A percentile compares a stretch with the other conserved stretches of the same genome.
Evolutionary conservation across 2,888 invertebrate species (phyloP).

Genomic region (Tipula vernalis): DNA sequence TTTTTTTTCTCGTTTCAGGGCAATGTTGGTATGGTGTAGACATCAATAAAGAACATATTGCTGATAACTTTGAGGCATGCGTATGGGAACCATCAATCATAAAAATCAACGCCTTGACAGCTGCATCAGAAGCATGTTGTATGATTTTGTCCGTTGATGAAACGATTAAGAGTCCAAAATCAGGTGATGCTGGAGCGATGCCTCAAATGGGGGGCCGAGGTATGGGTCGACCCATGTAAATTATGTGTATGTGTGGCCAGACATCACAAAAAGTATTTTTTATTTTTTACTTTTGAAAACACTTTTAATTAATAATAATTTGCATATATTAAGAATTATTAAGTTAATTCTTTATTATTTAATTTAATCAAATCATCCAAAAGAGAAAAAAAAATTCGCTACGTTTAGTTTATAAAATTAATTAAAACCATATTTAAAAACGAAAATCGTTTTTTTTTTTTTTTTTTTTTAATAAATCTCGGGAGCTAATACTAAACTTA

Average conservation of each 20-base stretch:
- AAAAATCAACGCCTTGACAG: conserved; percentile 92
- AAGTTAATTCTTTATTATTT: background rate
- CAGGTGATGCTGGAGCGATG: conserved; percentile 40
- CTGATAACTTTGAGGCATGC: conserved; percentile 84
- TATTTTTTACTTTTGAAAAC: conserved; percentile 12
- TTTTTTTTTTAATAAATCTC: conserved; percentile 11
- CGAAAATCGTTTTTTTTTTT: conserved; percentile 14
- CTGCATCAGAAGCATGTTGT: conserved; percentile 92
- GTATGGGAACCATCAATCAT: conserved; percentile 98
- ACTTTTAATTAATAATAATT: conserved; percentile 6
- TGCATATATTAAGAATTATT: background rate
- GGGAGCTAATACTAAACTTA: background rate
- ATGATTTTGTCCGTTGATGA: conserved; percentile 94
- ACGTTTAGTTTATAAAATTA: too few species aligned
- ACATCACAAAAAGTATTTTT: conserved; percentile 18
- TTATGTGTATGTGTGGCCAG: background rate
- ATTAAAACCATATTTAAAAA: background rate
- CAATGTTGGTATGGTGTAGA: conserved; percentile 92
- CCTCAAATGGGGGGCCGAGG: conserved; percentile 42
- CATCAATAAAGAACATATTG: conserved; percentile 83
- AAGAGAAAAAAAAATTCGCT: conserved; percentile 6
- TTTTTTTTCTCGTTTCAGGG: conserved; percentile 36
- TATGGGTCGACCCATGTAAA: conserved; percentile 61
- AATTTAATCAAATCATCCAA: background rate
- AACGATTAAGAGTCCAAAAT: conserved; percentile 87